These are phyloP conservation scores for Brenthis hecate DNA, from an alignment of 2,888 invertebrate species.

Conservation along the genomic window DNA sequence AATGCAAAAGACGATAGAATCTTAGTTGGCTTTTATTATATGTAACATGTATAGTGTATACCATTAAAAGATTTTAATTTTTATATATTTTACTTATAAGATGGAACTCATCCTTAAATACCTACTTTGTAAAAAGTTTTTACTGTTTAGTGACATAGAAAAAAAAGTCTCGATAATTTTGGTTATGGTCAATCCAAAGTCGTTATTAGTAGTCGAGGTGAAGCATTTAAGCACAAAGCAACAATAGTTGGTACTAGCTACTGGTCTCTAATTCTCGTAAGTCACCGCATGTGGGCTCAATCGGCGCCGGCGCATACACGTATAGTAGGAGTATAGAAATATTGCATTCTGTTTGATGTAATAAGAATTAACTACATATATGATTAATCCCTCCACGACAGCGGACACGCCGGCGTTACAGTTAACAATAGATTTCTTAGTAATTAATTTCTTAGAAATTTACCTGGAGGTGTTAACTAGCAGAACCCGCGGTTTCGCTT, in stretches of 20 bases:
- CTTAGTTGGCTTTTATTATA: too few species aligned
- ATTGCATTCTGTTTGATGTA: background rate
- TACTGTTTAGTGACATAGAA: background rate
- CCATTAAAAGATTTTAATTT: too few species aligned
- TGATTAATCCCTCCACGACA: too few species aligned
- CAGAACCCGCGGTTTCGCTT: too few species aligned
- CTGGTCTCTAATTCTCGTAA: conserved; percentile 53
- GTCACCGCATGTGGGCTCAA: conserved; percentile 63
- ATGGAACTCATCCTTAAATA: background rate
- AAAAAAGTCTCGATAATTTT: background rate
- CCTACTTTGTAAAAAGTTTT: background rate
- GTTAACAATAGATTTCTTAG: too few species aligned
- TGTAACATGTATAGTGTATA: too few species aligned
- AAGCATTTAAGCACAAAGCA: conserved; percentile 27
- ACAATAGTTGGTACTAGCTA: conserved; percentile 34
- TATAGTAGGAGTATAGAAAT: conserved; percentile 21
- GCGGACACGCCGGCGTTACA: too few species aligned
- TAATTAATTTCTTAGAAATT: too few species aligned
- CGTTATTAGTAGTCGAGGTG: conserved; percentile 20
- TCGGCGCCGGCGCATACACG: conserved; percentile 64
- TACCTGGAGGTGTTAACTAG: too few species aligned
- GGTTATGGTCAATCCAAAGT: conserved; percentile 11
- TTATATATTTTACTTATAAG: too few species aligned
- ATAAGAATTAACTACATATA: conserved; percentile 8
- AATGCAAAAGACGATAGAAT: too few species aligned